Conservation (phyloP, 1,140 invertebrate genomes). For the Drosophila sechellia region DNA sequence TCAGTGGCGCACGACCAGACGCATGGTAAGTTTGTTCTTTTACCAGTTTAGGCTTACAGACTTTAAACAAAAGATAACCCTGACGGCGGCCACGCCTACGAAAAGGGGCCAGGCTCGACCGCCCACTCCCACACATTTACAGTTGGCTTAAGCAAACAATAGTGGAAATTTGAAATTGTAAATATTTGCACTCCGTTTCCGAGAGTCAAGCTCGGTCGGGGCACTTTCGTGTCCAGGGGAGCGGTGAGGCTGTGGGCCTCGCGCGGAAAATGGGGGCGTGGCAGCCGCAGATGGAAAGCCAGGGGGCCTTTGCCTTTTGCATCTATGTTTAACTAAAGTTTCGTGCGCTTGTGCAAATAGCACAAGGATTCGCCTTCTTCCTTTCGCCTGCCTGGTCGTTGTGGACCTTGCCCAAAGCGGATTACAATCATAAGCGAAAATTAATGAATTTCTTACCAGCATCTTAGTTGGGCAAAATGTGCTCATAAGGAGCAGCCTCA, state of each 20-base stretch:
- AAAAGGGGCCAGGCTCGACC: not conserved
- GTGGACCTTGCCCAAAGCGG: slow-evolving; percentile 50
- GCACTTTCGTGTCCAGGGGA: not conserved
- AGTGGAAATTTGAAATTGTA: slow-evolving; percentile 74
- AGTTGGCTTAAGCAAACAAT: slow-evolving; percentile 66
- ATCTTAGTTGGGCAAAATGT: slow-evolving; percentile 54
- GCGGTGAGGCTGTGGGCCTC: not conserved
- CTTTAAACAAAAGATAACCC: slow-evolving; percentile 23
- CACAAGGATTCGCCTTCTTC: slow-evolving; percentile 52
- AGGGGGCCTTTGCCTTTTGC: slow-evolving; percentile 53
- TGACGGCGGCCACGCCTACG: not conserved
- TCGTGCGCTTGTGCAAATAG: slow-evolving; percentile 70
- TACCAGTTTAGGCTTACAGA: slow-evolving; percentile 16
- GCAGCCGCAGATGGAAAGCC: slow-evolving; percentile 27
- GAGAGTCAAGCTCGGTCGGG: slow-evolving; percentile 42
- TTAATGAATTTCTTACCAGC: slow-evolving; percentile 66
- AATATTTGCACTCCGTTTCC: slow-evolving; percentile 67
- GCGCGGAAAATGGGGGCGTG: not conserved
- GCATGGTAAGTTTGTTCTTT: slow-evolving; percentile 10
- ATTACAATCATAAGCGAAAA: slow-evolving; percentile 76
- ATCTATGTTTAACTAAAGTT: slow-evolving; percentile 73
- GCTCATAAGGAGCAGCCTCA: slow-evolving; percentile 1
- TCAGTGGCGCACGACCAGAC: not conserved
- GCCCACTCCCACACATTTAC: slow-evolving; percentile 18
- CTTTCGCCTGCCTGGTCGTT: slow-evolving; percentile 41